phyloP scores from a whole-genome alignment of 2,113 vertebrate species.

The Perca schrenkii region DNA sequence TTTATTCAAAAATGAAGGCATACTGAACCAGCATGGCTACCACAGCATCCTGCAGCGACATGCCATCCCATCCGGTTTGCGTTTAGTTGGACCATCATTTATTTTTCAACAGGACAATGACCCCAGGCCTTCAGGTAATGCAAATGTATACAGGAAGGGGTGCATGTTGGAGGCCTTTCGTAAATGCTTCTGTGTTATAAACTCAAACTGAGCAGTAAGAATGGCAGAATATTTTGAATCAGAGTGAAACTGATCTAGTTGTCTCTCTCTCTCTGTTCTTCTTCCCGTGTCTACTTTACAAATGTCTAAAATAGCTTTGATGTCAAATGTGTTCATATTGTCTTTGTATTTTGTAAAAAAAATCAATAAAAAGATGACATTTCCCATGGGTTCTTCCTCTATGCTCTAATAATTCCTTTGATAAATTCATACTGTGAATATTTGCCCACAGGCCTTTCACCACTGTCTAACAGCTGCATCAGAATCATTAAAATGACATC shows the following conservation, averaged over 20 bases:
- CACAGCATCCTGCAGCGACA: too few relatives aligned
- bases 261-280: neutral
- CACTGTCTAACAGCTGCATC: neutral
- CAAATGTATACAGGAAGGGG: neutral
- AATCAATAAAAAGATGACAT: neutral
- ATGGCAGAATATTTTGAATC: neutral
- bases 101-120: too few relatives aligned
- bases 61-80: too few relatives aligned
- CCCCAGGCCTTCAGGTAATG: neutral
- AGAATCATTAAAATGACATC: neutral
- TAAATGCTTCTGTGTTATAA: neutral
- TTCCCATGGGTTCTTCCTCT: neutral
- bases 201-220: neutral
- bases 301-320: neutral
- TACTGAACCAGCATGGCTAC: too few relatives aligned
- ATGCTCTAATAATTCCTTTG: conserved; percentile 10
- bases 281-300: neutral
- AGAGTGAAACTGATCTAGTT: neutral
- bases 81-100: too few relatives aligned
- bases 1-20: too few relatives aligned
- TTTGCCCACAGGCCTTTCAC: neutral
- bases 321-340: neutral
- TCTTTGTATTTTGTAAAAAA: neutral
- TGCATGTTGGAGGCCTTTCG: neutral
- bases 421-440: neutral